Conservation (phyloP, 2,113 vertebrate species). For the Charina bottae region DNA sequence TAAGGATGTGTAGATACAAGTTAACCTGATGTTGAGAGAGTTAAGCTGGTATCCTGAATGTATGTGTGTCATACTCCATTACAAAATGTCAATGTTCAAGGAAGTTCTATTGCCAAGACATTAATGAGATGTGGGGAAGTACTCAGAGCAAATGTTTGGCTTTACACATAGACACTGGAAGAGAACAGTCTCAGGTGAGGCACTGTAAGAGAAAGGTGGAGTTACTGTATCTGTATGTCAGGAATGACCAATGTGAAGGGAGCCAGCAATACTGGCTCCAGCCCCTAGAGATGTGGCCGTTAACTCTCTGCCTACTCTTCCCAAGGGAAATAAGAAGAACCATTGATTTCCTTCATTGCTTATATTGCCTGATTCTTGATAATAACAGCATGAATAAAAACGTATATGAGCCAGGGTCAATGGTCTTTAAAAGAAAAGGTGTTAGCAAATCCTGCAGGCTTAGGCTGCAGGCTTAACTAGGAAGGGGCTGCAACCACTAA, state of each 20-base stretch:
- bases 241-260: not conserved
- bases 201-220: not conserved
- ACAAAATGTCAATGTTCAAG: not conserved
- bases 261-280: not conserved
- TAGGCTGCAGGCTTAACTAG: not conserved
- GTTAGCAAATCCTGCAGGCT: not conserved
- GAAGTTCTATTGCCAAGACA: not conserved
- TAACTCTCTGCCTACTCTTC: not conserved
- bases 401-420: not conserved
- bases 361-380: constrained; percentile 12
- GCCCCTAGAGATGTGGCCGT: not conserved
- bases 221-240: not conserved
- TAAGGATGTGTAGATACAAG: not conserved
- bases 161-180: not conserved
- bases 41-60: not conserved
- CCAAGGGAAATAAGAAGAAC: constrained; percentile 16
- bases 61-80: not conserved
- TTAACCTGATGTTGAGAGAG: not conserved
- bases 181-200: not conserved
- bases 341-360: constrained; percentile 13
- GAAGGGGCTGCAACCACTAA: not conserved
- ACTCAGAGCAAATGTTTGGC: not conserved
- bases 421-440: not conserved
- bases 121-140: not conserved
- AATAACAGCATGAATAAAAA: not conserved